These are phyloP conservation scores for Epizoanthus ramosus DNA, from an alignment of 92 coral and sea anemone species.

Conservation along the genomic window DNA sequence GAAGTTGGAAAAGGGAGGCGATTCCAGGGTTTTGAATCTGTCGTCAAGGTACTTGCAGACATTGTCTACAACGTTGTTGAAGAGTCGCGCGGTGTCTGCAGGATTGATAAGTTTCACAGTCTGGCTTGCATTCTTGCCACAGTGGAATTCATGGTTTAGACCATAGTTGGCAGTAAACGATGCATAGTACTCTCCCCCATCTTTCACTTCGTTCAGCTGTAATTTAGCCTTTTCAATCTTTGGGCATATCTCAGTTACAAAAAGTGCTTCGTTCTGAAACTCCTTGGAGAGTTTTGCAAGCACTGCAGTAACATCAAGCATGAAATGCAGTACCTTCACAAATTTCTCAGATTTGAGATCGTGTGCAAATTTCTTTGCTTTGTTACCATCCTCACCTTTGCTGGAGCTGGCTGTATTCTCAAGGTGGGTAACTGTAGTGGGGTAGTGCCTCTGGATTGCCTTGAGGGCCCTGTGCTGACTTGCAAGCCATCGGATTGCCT, in stretches of 20 bases:
- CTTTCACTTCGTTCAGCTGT: slow-evolving; percentile 9
- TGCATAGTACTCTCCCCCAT: slow-evolving; percentile 35
- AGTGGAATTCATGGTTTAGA: slow-evolving; percentile 17
- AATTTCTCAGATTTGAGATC: slow-evolving; percentile 39
- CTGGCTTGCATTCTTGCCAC: slow-evolving; percentile 26
- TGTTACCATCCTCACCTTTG: slow-evolving; percentile 23
- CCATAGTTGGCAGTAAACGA: slow-evolving; percentile 14
- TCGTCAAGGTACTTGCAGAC: slow-evolving; percentile 10
- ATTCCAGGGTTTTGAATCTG: slow-evolving; percentile 13
- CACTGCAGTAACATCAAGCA: slow-evolving; percentile 45
- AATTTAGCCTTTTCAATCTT: slow-evolving; percentile 34
- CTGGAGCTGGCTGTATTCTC: slow-evolving; percentile 15
- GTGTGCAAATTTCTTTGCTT: slow-evolving; percentile 5
- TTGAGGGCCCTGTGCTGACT: slow-evolving; percentile 1
- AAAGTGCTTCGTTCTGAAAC: slow-evolving; percentile 37
- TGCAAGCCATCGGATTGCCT: slow-evolving; percentile 13
- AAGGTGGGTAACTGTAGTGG: slow-evolving; percentile 29
- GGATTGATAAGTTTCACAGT: slow-evolving; percentile 3
- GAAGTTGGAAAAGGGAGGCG: slow-evolving; percentile 3
- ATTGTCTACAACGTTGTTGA: slow-evolving; percentile 19
- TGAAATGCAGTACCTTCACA: slow-evolving; percentile 23
- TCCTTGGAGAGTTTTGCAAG: slow-evolving; percentile 34
- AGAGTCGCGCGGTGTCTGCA: slow-evolving; percentile 2
- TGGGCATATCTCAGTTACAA: slow-evolving; percentile 35
- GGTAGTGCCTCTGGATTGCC: slow-evolving; percentile 27